Evolutionary conservation across 2,797 vertebrate genomes (phyloP).

Genomic region (Petrocephalus sullivani): DNA sequence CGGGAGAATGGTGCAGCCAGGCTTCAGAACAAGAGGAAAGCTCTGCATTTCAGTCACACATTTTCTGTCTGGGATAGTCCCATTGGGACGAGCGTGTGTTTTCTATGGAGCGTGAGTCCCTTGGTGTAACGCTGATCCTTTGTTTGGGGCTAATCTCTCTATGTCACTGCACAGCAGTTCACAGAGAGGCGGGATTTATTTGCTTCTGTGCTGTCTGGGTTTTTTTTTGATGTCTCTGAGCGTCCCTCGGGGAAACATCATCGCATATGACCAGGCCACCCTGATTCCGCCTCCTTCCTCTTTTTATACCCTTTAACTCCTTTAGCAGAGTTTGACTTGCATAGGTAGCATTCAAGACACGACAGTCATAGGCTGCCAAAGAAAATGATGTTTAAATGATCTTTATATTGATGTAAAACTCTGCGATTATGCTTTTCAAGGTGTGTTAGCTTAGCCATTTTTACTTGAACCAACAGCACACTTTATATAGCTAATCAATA

Average conservation of each 20-base stretch:
- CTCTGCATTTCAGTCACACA: neutral
- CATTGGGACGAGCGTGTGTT: neutral
- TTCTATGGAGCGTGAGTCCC: neutral
- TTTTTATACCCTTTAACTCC: neutral
- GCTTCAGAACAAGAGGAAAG: neutral
- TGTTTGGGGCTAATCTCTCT: neutral
- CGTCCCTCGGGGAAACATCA: neutral
- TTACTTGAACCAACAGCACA: no score
- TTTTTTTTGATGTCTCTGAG: neutral
- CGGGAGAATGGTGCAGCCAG: neutral
- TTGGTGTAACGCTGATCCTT: neutral
- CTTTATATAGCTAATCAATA: no score
- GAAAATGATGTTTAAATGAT: no score
- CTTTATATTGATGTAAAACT: no score
- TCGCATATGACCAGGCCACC: neutral
- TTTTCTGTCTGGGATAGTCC: neutral
- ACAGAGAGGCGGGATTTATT: slow-evolving; percentile 1
- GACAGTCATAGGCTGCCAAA: neutral
- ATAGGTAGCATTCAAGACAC: neutral
- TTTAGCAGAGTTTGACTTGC: neutral
- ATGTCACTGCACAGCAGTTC: neutral
- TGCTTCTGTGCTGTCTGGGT: neutral
- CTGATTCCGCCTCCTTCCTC: neutral
- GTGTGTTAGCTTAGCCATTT: no score
- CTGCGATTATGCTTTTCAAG: no score